phyloP scores from a whole-genome alignment of 1,140 invertebrate genomes.

The Euura lappo region DNA sequence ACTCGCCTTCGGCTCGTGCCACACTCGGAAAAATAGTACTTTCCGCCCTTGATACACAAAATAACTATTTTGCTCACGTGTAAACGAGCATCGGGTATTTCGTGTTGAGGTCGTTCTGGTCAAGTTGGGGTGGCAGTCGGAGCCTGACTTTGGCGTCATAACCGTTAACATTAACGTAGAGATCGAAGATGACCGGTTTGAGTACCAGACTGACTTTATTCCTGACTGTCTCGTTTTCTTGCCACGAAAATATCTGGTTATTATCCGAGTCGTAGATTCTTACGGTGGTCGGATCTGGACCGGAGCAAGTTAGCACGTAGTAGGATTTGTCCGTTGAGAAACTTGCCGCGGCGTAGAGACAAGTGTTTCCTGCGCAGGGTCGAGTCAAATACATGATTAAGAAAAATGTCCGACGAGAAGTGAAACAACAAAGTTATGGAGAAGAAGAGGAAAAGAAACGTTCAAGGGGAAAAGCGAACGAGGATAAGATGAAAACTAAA shows the following conservation, averaged over 20 bases:
- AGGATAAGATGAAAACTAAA: background rate
- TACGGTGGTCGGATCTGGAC: conserved; percentile 56
- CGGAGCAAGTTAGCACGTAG: conserved; percentile 75
- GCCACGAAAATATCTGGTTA: conserved; percentile 60
- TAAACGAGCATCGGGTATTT: conserved; percentile 49
- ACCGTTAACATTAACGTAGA: conserved; percentile 68
- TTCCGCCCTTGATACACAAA: too few species aligned
- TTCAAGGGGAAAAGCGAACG: conserved; percentile 13
- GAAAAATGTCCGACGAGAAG: too few species aligned
- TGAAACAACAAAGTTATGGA: too few species aligned
- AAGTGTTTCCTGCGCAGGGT: conserved; percentile 51
- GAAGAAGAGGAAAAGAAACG: conserved; percentile 36
- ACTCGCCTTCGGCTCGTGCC: too few species aligned
- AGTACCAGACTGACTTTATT: conserved; percentile 61
- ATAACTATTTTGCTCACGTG: too few species aligned
- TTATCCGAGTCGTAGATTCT: conserved; percentile 36
- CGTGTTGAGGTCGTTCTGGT: conserved; percentile 40
- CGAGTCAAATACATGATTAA: too few species aligned
- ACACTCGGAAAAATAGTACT: too few species aligned
- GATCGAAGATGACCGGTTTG: conserved; percentile 65
- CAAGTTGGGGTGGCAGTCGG: conserved; percentile 56
- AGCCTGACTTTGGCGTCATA: conserved; percentile 55
- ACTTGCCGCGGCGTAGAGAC: conserved; percentile 68
- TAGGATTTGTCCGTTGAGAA: conserved; percentile 69
- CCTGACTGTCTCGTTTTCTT: conserved; percentile 65